A percentile compares a stretch with the other conserved stretches of the same genome.
Evolutionary conservation across 2,797 vertebrate species (phyloP).

Genomic region (Xiphophorus birchmanni): DNA sequence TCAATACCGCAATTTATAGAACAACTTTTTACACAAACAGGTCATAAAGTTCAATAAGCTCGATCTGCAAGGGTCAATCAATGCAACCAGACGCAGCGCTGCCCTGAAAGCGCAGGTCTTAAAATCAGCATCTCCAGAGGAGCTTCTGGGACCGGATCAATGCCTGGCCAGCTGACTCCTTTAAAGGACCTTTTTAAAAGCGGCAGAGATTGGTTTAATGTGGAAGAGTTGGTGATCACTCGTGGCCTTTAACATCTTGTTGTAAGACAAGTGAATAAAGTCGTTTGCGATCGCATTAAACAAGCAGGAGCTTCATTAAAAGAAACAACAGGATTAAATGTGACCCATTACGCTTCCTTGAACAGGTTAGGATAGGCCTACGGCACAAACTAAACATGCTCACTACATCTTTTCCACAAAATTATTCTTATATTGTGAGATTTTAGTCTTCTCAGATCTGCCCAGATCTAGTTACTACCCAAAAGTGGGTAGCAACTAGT

Average conservation of each 20-base stretch:
- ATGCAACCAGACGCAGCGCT: conserved; percentile 41
- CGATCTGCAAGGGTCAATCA: conserved; percentile 43
- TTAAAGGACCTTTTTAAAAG: conserved; percentile 60
- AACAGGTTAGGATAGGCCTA: too few relatives aligned
- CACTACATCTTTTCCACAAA: too few relatives aligned
- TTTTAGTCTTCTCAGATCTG: too few relatives aligned
- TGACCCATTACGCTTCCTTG: too few relatives aligned
- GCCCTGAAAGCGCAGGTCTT: conserved; percentile 45
- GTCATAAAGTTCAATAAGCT: conserved; percentile 35
- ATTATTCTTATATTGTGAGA: too few relatives aligned
- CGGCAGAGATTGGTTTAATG: conserved; percentile 38
- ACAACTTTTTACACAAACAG: conserved; percentile 39
- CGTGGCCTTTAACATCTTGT: conserved; percentile 26
- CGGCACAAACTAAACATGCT: too few relatives aligned
- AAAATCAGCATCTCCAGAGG: conserved; percentile 47
- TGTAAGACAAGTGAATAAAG: conserved; percentile 36
- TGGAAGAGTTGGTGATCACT: conserved; percentile 29
- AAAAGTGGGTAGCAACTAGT: too few relatives aligned
- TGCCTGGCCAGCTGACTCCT: conserved; percentile 55
- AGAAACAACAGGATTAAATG: conserved; percentile 13
- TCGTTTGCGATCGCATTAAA: conserved; percentile 16
- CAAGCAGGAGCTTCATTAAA: conserved; percentile 2
- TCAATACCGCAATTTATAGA: conserved; percentile 40
- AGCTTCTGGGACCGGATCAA: conserved; percentile 57
- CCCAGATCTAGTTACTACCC: too few relatives aligned